These are phyloP conservation scores for Macropodus opercularis DNA, from an alignment of 2,797 vertebrate genomes.

Conservation along the genomic window DNA sequence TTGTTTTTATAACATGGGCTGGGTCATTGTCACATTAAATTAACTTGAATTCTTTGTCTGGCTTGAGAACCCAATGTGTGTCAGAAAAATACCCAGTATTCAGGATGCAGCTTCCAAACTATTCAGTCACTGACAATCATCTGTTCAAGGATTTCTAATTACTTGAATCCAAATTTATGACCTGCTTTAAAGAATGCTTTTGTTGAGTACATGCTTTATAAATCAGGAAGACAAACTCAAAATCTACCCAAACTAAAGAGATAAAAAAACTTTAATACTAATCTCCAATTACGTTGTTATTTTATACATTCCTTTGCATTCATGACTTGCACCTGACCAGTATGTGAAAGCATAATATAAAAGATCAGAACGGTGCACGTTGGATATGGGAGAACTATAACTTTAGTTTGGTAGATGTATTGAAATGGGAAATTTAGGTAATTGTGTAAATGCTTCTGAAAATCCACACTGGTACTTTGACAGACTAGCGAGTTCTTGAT, in stretches of 20 bases:
- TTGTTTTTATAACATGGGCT: constrained; percentile 11
- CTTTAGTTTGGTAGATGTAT: not conserved
- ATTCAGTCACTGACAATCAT: too few relatives aligned
- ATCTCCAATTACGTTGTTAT: not conserved
- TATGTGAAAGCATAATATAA: constrained; percentile 25
- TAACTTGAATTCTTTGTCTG: constrained; percentile 17
- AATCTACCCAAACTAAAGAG: not conserved
- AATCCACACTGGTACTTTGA: constrained; percentile 1
- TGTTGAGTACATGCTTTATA: not conserved
- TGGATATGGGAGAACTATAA: not conserved
- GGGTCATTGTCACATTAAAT: constrained; percentile 47
- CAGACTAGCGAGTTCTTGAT: not conserved
- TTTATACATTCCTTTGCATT: not conserved
- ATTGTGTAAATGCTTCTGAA: not conserved
- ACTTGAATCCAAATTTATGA: too few relatives aligned
- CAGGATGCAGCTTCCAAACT: too few relatives aligned
- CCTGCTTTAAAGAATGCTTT: not conserved
- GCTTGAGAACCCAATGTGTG: not conserved
- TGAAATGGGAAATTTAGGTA: not conserved
- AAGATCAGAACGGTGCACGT: not conserved
- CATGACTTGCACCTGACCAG: not conserved
- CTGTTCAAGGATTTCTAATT: too few relatives aligned
- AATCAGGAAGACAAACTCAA: not conserved
- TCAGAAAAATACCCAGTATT: not conserved
- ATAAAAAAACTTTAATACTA: constrained; percentile 28